These are phyloP conservation scores for Sciurus vulgaris DNA, from an alignment of 2,797 vertebrate species.

Conservation along the genomic window DNA sequence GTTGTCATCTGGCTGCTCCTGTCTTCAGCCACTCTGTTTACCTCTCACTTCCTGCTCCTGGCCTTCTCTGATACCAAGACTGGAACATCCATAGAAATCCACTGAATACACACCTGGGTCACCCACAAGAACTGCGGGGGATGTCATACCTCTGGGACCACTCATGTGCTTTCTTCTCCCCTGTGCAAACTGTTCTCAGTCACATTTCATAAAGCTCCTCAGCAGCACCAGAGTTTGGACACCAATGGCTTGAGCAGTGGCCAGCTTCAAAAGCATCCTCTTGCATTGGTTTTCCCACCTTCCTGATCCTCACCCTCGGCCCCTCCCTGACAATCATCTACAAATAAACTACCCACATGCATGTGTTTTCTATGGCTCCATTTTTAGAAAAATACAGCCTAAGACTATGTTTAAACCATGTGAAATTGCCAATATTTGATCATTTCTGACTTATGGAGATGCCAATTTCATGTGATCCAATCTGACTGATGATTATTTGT, in stretches of 20 bases:
- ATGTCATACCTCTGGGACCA: not conserved
- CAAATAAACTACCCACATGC: not conserved
- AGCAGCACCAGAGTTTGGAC: not conserved
- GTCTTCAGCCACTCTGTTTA: not conserved
- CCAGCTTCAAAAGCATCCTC: not conserved
- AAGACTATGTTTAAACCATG: not conserved
- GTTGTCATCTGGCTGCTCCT: not conserved
- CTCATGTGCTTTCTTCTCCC: not conserved
- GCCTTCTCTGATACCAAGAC: not conserved
- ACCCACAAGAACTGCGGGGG: not conserved
- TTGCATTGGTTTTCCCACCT: not conserved
- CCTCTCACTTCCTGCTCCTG: not conserved
- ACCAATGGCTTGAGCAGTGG: not conserved
- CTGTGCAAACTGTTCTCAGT: not conserved
- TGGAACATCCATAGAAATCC: not conserved
- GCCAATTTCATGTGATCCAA: not conserved
- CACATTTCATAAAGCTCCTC: not conserved
- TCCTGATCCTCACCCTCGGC: not conserved
- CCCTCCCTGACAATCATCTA: not conserved
- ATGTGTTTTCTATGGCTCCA: not conserved
- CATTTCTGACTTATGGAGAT: not conserved
- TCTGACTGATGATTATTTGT: not conserved
- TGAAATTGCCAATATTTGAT: not conserved
- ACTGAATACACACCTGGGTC: not conserved
- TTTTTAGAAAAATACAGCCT: conserved; percentile 4